Evolutionary conservation across 2,888 invertebrate genomes (phyloP).

Genomic region (Lottia scabra): DNA sequence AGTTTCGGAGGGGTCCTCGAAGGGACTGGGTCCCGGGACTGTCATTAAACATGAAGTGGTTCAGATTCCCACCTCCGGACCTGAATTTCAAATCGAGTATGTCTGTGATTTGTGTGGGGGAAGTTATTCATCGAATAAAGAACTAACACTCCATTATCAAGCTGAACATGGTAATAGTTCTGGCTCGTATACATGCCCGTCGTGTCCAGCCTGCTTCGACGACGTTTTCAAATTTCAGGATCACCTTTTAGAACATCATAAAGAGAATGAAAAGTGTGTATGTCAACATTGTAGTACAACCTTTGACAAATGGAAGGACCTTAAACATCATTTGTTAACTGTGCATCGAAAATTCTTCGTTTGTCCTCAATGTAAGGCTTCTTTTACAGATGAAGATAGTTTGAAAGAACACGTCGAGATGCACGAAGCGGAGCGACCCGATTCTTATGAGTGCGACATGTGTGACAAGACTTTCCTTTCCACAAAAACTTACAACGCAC

Average conservation of each 20-base stretch:
- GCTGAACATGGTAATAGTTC: constrained; percentile 21
- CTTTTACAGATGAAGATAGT: constrained; percentile 26
- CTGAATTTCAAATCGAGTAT: background rate
- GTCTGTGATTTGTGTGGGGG: constrained; percentile 27
- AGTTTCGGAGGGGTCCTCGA: too few species aligned
- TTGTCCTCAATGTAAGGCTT: constrained; percentile 34
- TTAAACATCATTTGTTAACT: constrained; percentile 32
- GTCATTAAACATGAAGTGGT: too few species aligned
- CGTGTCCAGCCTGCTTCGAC: constrained; percentile 20
- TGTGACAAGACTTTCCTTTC: constrained; percentile 39
- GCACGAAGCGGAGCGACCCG: constrained; percentile 27
- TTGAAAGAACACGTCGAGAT: constrained; percentile 32
- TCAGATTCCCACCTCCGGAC: too few species aligned
- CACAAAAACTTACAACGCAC: constrained; percentile 40
- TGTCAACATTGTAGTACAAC: constrained; percentile 31
- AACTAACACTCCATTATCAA: constrained; percentile 27
- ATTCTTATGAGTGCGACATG: constrained; percentile 34
- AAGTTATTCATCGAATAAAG: constrained; percentile 26
- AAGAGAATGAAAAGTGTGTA: background rate
- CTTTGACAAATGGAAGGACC: constrained; percentile 28
- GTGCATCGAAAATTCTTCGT: constrained; percentile 29
- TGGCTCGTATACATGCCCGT: constrained; percentile 19
- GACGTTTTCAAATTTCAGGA: constrained; percentile 22
- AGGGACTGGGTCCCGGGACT: too few species aligned
- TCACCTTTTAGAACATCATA: constrained; percentile 20